Evolutionary conservation across 2,888 invertebrate genomes (phyloP), one percentile per base, ranked within the genome.

Genomic region (Drosophila mercatorum): DNA sequence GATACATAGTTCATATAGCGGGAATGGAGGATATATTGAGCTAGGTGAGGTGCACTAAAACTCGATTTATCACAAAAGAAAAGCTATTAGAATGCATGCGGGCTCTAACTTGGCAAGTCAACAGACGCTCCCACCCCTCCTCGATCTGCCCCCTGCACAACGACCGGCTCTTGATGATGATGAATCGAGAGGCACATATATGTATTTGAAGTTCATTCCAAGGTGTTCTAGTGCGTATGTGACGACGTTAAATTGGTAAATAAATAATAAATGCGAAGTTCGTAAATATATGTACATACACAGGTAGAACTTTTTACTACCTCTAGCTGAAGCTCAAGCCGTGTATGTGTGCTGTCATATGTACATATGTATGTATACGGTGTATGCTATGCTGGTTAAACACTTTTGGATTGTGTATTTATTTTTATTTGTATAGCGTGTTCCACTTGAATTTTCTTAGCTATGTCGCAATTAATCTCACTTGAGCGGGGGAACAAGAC

Each of bases 361-460:
- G 34, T 56, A 53, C 17, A 17, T 59, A 47, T 43, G 26, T 56
- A 57, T 36, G 11, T 34, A 43, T 57, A 22, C 26, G 43, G 22
- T 46, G 52, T 61, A 77, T 44, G 68, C 61, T 61, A 77, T 44
- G 68, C 58, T 55, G 68, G 65, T 65, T 68, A 70, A 74, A 60
- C 78, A 65, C 67, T 52, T 76, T 69, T 62, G 34, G 46, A 26
- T 53, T 68, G 26, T 51, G 64, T 68, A 11, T 70, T 78, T 70
- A 73, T 77, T 78, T 74, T 26, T 70, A 74, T 70, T 67, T 70
- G 64, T 75, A 59, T 75, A 58, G 78, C 78, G 77, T 77, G 77
- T 47, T 78, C 61, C 59, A 62, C 78, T 61, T 70, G 74, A 70
- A 34, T 70, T 55, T 78, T 74, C 67, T 69, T 55, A 36, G 70